Conservation (phyloP, 2,888 invertebrate species). For the Cryptus armator region DNA sequence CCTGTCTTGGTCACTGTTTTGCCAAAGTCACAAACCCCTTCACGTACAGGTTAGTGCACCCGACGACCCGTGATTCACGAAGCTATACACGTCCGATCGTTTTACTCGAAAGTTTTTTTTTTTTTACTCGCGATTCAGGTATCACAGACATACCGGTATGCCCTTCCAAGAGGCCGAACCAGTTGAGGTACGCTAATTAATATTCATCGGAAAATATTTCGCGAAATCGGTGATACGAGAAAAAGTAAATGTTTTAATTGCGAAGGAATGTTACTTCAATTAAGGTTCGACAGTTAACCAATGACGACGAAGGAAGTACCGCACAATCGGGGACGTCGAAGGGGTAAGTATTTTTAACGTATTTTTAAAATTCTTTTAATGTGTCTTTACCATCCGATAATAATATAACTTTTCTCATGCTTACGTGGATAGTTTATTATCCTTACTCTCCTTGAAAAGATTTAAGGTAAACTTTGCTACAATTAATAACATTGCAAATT, state of each 20-base stretch:
- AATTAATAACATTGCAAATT: background rate
- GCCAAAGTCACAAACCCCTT: slow-evolving; percentile 80
- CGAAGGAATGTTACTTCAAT: slow-evolving; percentile 28
- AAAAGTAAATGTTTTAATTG: background rate
- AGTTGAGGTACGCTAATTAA: slow-evolving; percentile 77
- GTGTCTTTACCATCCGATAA: slow-evolving; percentile 47
- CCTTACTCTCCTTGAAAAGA: slow-evolving; percentile 80
- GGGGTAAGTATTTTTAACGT: slow-evolving; percentile 71
- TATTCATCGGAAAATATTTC: background rate
- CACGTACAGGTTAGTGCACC: slow-evolving; percentile 78
- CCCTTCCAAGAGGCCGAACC: slow-evolving; percentile 79
- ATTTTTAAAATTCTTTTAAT: background rate
- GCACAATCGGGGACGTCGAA: slow-evolving; percentile 75
- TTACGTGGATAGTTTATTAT: slow-evolving; percentile 79
- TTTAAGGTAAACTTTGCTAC: slow-evolving; percentile 75
- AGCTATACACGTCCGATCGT: background rate
- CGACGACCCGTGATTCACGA: background rate
- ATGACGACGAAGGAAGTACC: slow-evolving; percentile 71
- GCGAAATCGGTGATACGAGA: background rate
- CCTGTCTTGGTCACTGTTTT: slow-evolving; percentile 86
- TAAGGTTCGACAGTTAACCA: slow-evolving; percentile 71
- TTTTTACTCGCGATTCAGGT: slow-evolving; percentile 70
- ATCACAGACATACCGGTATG: slow-evolving; percentile 79
- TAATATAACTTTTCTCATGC: slow-evolving; percentile 72
- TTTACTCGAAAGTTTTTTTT: background rate